phyloP scores from a whole-genome alignment of 2,797 vertebrate species.

The Lepus townsendii region DNA sequence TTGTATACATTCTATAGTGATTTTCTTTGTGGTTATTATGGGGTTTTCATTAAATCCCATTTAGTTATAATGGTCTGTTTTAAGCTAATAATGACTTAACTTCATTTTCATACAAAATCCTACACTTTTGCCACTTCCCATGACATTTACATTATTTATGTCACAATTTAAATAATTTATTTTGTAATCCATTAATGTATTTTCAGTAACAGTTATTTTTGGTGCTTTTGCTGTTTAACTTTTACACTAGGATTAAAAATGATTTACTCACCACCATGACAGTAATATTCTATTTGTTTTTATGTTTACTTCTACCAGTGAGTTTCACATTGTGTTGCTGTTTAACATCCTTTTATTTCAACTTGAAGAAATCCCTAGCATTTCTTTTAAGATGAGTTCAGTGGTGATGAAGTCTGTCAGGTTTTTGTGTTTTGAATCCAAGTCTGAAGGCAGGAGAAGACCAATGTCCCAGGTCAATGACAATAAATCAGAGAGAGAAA shows the following conservation, averaged over 20 bases:
- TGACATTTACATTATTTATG: no score
- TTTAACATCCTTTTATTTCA: background rate
- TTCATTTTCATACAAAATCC: background rate
- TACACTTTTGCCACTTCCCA: rapidly evolving
- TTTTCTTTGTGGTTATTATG: background rate
- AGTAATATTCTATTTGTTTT: background rate
- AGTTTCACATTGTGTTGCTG: background rate
- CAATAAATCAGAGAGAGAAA: background rate
- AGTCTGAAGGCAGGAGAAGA: background rate
- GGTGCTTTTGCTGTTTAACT: no score
- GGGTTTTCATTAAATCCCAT: background rate
- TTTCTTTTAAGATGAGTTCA: background rate
- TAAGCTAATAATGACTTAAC: background rate
- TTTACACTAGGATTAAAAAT: background rate
- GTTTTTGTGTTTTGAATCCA: background rate
- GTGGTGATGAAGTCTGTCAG: background rate
- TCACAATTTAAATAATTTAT: background rate
- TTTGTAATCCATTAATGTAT: background rate
- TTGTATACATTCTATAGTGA: background rate
- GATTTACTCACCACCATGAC: background rate
- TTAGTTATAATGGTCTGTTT: background rate
- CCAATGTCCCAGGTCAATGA: background rate
- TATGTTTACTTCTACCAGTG: background rate
- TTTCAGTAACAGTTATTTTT: background rate
- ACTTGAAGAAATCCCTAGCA: background rate